These are phyloP conservation scores for Drosophila anceps DNA, from an alignment of 2,888 invertebrate species.

Conservation along the genomic window DNA sequence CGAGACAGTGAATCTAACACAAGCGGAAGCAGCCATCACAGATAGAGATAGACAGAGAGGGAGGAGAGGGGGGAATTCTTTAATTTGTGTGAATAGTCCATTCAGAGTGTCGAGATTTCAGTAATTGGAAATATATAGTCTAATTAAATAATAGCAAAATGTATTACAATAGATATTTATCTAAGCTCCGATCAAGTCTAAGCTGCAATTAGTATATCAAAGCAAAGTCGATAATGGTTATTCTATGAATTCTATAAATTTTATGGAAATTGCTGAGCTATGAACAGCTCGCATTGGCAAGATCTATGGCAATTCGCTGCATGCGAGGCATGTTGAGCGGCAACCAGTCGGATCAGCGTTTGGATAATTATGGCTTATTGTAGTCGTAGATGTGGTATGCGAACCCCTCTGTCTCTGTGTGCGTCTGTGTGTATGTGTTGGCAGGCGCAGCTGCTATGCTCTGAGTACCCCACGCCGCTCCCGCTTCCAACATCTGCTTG, in stretches of 20 bases:
- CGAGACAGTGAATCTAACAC: slow-evolving; percentile 62
- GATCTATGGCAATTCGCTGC: slow-evolving; percentile 37
- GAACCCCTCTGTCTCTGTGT: slow-evolving; percentile 17
- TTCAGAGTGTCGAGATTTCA: not conserved
- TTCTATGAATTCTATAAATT: slow-evolving; percentile 18
- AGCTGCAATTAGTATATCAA: slow-evolving; percentile 7
- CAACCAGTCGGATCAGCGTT: slow-evolving; percentile 56
- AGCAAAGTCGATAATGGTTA: slow-evolving; percentile 17
- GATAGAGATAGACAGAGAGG: not conserved
- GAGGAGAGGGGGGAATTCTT: slow-evolving; percentile 4
- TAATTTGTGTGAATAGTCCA: slow-evolving; percentile 26
- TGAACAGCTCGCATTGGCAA: slow-evolving; percentile 19
- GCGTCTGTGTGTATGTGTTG: slow-evolving; percentile 16
- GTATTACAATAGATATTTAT: not conserved
- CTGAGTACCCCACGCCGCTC: slow-evolving; percentile 10
- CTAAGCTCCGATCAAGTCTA: not conserved
- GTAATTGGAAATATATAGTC: not conserved
- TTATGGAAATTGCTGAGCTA: slow-evolving; percentile 23
- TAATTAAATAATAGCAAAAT: slow-evolving; percentile 9
- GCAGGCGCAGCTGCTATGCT: slow-evolving; percentile 44
- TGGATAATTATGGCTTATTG: slow-evolving; percentile 79
- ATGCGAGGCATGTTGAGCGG: slow-evolving; percentile 8
- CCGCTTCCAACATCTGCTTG: slow-evolving; percentile 24
- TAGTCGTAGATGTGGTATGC: slow-evolving; percentile 45
- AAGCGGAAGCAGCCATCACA: slow-evolving; percentile 37